Evolutionary conservation across 2,888 invertebrate species (phyloP), one percentile per base, ranked within the genome.

Genomic region (Drosophila falleni): DNA sequence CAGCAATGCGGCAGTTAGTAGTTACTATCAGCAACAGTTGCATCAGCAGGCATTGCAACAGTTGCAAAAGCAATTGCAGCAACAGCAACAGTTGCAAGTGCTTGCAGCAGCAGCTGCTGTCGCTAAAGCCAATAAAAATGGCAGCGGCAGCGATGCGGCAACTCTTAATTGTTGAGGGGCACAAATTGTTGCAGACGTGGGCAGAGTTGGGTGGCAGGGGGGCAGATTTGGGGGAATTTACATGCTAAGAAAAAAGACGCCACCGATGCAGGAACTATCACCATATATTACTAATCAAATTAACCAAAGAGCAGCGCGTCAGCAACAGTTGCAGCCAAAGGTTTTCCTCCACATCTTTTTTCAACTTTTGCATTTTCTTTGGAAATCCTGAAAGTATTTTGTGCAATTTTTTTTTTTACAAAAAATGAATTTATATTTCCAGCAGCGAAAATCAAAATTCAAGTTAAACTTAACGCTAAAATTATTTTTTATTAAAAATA

Each of bases 11-110:
- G 13, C 60, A 64, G 47, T 64, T 23, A 65, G 70, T 11, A 80
- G 61, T 63, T 89, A 73, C 54, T 90, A 89, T 76, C 90, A 85
- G 47, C 91, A 89, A 41, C 85, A 85, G 65, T 64, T 86, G 62
- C 83, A 85, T 64, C 90, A 89, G 47, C 91, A 91, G 64, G 86
- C 90, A 0, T 42, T 90, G 69, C 89, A 90, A 15, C 89, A 90
- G 37, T 70, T 90, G 74, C 88, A 88, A 39, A 78, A 87, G 59
- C 89, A 89, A 42, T 70, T 83, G 59, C 79, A 87, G 26, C 87
- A 88, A 47, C 89, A 89, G 46, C 86, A 87, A 58, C 86, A 88
- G 26, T 63, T 83, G 47, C 80, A 81, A 37, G 69, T 74, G 4
- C 26, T 86, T 41, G 76, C 83, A 23, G 75, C 87, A 53, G 79